Percentiles rank a stretch among this genome's conserved stretches.
phyloP scores from a whole-genome alignment of 2,888 invertebrate genomes.

The Itoplectis maculator region DNA sequence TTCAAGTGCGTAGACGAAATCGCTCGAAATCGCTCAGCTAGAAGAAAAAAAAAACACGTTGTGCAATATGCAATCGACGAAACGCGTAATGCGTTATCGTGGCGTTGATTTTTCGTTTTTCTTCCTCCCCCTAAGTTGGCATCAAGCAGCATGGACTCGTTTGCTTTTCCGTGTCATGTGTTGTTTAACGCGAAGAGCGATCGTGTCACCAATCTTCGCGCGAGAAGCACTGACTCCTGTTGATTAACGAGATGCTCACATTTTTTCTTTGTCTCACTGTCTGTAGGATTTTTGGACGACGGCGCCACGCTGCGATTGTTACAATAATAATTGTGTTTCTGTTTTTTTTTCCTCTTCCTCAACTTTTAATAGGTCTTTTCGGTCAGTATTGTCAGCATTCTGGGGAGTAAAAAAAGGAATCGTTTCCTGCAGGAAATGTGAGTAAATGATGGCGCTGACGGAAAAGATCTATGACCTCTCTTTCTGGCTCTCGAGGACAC shows the following conservation, averaged over 20 bases:
- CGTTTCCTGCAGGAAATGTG: no score
- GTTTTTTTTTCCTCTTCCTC: conserved; percentile 18
- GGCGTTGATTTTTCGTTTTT: conserved; percentile 29
- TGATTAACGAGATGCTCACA: background rate
- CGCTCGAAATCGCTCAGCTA: conserved; percentile 70
- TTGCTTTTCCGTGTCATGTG: conserved; percentile 51
- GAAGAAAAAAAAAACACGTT: conserved; percentile 64
- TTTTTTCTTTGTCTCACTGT: conserved; percentile 3
- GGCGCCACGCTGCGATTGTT: background rate
- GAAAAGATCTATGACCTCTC: no score
- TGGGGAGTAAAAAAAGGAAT: no score
- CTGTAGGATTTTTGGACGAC: conserved; percentile 30
- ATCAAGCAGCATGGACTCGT: conserved; percentile 54
- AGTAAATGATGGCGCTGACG: no score
- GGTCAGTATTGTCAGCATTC: background rate
- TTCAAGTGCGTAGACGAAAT: conserved; percentile 92
- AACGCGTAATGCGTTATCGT: conserved; percentile 73
- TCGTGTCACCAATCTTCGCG: background rate
- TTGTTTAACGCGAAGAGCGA: conserved; percentile 17
- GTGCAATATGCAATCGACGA: conserved; percentile 63
- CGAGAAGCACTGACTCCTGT: background rate
- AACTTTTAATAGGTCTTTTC: background rate
- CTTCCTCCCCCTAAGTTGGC: conserved; percentile 42
- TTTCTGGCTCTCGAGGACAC: conserved; percentile 37
- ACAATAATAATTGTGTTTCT: conserved; percentile 24